These are phyloP conservation scores for Leptinotarsa texana DNA, from an alignment of 1,140 invertebrate species.

Conservation along the genomic window DNA sequence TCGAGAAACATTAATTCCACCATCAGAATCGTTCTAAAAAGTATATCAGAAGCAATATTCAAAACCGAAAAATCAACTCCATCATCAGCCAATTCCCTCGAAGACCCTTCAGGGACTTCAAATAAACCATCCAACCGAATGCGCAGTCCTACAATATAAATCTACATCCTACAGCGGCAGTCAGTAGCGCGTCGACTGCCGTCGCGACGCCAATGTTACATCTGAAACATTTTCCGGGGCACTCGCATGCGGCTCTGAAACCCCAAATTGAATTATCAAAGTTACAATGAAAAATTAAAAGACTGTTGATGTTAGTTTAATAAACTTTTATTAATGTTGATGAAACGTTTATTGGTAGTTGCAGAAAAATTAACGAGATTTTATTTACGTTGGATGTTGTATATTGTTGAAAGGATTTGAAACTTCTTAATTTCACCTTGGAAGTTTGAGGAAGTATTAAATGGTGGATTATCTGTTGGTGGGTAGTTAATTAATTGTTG, in stretches of 20 bases:
- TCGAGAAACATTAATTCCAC: no score
- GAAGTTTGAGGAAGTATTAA: background rate
- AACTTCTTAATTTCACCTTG: conserved; percentile 5
- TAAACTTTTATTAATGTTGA: conserved; percentile 1
- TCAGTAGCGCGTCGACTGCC: conserved; percentile 44
- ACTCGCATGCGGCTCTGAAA: background rate
- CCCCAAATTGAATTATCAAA: background rate
- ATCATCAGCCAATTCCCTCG: conserved; percentile 20
- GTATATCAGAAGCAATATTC: background rate
- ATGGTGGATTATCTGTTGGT: conserved; percentile 11
- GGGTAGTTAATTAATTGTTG: conserved; percentile 20
- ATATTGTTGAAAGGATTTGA: conserved; percentile 8
- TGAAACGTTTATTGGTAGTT: background rate
- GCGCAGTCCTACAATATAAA: conserved; percentile 23
- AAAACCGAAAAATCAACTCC: conserved; percentile 21
- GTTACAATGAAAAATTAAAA: background rate
- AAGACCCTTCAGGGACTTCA: conserved; percentile 23
- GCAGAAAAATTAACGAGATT: background rate
- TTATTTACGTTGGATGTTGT: conserved; percentile 10
- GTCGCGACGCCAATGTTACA: conserved; percentile 31
- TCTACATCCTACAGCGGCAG: conserved; percentile 19
- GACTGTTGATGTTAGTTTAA: background rate
- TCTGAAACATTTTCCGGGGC: conserved; percentile 23
- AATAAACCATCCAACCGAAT: conserved; percentile 24
- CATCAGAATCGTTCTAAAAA: no score